Base-by-base conservation (phyloP, 1,140 invertebrate genomes). In the Papilio machaon region DNA sequence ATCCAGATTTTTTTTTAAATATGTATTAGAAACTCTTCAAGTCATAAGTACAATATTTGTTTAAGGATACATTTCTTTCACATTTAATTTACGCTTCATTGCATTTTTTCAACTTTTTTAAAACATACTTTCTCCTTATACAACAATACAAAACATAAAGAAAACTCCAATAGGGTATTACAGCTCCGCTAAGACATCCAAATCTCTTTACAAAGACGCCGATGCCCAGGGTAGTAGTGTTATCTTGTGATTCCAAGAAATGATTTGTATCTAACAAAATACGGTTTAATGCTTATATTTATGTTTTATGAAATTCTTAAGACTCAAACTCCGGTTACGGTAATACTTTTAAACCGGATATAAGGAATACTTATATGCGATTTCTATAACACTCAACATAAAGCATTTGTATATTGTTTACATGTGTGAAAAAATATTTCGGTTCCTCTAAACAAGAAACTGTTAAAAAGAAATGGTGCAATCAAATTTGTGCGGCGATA, bases 171-270 rank as follows among this genome's bases (percentile, higher is more conserved):
- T 67, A 67, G 3, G 30, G 64, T 67, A 17, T 67, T 35, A 67
- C 13, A 23, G 35, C 23, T 67, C 35, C 13, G 35, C 64, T 35
- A 30, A 67, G 60, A 67, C 64, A 67, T 64, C 23, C 13, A 67
- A 67, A 67, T 67, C 64, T 30, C 64, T 38, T 67, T 67, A 67
- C 64, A 67, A 67, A 67, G 64, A 67, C 10, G 64, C 64, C 64
- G 64, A 67, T 30, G 35, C 64, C n/a, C 10, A 15, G 30, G 64
- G 35, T 67, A 67, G 23, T 13, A 35, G 23, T 67, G 35, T 67
- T 38, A 13, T 67, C 23, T 54, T 54, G 52, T 67, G n/a, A 15
- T 67, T 67, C 64, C 23, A 67, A 30, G 64, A 67, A 67, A 67
- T 67, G 11, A 67, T 67, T 67, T 67, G 23, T 67, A 35, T 6